Base-by-base conservation (phyloP, 2,797 vertebrate species). In the Poecilia picta region DNA sequence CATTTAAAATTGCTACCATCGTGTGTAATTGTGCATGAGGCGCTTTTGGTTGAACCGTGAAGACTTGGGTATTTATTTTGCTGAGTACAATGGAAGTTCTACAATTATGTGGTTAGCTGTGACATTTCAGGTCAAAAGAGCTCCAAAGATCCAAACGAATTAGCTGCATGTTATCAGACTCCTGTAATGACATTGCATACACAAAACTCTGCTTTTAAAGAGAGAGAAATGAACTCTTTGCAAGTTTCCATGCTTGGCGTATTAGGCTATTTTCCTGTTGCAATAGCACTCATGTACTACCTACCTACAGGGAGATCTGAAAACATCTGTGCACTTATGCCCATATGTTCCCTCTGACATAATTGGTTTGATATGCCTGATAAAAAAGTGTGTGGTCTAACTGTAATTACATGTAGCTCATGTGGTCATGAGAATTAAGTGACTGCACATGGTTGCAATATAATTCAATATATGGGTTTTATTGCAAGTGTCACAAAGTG, bases 351-450 rank as follows among this genome's bases (percentile, higher is more conserved):
- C n/a, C 55, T 73, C 39, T 13, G 59, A 76, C 72, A 77, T 66
- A 47, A 82, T n/a, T 49, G 36, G 64, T 73, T 90, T 81, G 39
- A 89, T 83, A 75, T 79, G 53, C 10, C 20, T 71, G 74, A 85
- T 85, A 78, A 85, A 83, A 49, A 49, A 84, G 80, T n/a, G 49
- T 74, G 68, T 75, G 77, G 77, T 77, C 45, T 64, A 59, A 28
- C 25, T 74, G 71, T 87, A 77, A 89, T 87, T 89, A 59, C 71
- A 76, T 74, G 74, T 71, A 83, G 73, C 55, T 57, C 71, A 28
- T 55, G 74, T 76, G 83, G 75, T 76, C 74, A 51, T 36, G 72
- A 76, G 70, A 23, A 46, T 76, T 53, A 86, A 18, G 39, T 86
- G 43, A 87, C 81, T 82, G 53, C 75, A 49, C 81, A 76, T 45